Base-by-base conservation (phyloP, 2,888 invertebrate species). In the Eudemis profundana region DNA sequence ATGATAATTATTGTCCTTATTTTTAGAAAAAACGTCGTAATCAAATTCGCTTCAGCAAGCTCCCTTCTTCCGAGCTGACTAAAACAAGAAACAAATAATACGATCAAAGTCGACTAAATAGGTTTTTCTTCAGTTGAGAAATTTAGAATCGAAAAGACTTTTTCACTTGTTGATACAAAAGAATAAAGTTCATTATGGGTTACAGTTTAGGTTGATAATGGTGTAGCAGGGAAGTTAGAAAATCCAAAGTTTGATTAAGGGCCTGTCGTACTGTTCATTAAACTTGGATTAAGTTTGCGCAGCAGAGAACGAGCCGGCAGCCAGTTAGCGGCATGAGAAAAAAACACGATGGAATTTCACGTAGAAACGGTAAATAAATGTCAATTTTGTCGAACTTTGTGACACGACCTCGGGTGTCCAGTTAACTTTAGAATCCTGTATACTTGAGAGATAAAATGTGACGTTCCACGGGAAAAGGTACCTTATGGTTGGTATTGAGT, bases 191-290 rank as follows among this genome's bases (percentile, higher is more conserved):
- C 72, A 60, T 74, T 65, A 29, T 1, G 0, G 1, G 0, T 2
- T 14, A 0, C 7, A 3, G n/a, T 68, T 80, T 85, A 71, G 75
- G 81, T 79, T 65, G 65, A 53, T 69, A 79, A 76, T 83, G 21
- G 69, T 38, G 38, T 69, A 70, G 57, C 47, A 46, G 49, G 1
- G 61, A 73, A 78, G 78, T 83, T 83, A 78, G 83, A 82, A 87
- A 87, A 85, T 87, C 79, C 88, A 88, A 92, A 90, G 90, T 92
- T 93, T 92, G 92, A 93, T 93, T 92, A 92, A 92, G 87, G 89
- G 89, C 83, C 92, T 91, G 92, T 93, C 92, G 89, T 89, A 90
- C 91, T 92, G 93, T 93, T 92, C 90, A 92, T 93, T 92, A 90
- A 92, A 92, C 90, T 92, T 92, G 91, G 91, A 92, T 93, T 93